Percentiles rank a stretch among this genome's conserved stretches.
phyloP scores from a whole-genome alignment of 2,797 vertebrate species.

The Protosalanx chinensis region DNA sequence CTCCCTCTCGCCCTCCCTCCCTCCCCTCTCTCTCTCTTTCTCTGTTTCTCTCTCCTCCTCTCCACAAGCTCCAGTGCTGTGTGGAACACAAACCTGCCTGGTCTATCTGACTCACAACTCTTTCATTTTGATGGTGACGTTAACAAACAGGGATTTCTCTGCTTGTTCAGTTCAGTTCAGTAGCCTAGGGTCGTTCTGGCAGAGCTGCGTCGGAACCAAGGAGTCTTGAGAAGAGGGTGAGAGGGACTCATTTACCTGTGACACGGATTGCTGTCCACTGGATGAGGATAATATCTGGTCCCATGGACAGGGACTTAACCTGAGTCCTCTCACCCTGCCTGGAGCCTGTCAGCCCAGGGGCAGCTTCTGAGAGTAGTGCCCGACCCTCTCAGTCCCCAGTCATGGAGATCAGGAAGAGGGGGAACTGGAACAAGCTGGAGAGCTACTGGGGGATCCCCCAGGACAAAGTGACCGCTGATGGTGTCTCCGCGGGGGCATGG shows the following conservation, averaged over 20 bases:
- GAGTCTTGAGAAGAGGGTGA: background rate
- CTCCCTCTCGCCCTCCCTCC: conserved; percentile 23
- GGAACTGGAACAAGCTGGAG: conserved; percentile 34
- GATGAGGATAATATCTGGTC: background rate
- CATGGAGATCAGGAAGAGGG: conserved; percentile 68
- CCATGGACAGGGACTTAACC: background rate
- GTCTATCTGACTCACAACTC: background rate
- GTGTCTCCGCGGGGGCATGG: conserved; percentile 15
- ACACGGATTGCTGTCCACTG: background rate
- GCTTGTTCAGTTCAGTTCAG: conserved; percentile 12
- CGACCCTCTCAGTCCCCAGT: background rate
- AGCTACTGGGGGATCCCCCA: conserved; percentile 16
- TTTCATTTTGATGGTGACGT: conserved; percentile 2
- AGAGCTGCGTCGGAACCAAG: background rate
- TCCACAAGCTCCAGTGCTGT: conserved; percentile 8
- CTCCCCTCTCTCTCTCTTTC: conserved; percentile 2
- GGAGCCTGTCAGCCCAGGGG: background rate
- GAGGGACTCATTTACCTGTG: background rate
- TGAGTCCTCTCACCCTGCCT: background rate
- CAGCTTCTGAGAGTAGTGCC: background rate
- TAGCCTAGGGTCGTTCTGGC: background rate
- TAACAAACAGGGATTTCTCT: conserved; percentile 1
- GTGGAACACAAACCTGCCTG: background rate
- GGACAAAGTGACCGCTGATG: conserved; percentile 19
- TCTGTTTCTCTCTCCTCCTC: conserved; percentile 4